Evolutionary conservation across 1,140 invertebrate genomes (phyloP), one percentile per base, ranked within the genome.

Genomic region (Drosophila ironensis): DNA sequence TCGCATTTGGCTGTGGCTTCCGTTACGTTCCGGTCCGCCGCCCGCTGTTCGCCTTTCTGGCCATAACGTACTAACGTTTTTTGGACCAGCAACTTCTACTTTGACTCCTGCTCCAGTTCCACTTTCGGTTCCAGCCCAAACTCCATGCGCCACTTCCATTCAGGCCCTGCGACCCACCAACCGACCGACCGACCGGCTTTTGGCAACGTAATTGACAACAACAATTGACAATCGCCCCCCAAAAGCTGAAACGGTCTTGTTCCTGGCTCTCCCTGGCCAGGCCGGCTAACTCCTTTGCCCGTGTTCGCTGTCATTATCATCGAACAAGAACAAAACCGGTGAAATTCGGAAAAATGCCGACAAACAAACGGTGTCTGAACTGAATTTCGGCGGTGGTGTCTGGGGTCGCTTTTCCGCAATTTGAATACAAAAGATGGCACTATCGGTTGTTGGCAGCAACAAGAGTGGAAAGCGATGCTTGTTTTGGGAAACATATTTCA

Each of bases 201-300:
- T 82, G 77, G 77, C 84, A 76, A 73, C 72, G 57, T 82, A 84
- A 82, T 84, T 82, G 77, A 84, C 77, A 82, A 82, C 77, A 81
- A 76, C 77, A 75, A 75, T 81, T 64, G 78, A 76, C 78, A 82
- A 82, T 82, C 57, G 78, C 40, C 72, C 40, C 72, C 60, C 53
- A 37, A 37, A 8, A 71, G 44, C 67, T 40, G 57, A 60, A 71
- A 70, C 66, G 63, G 51, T 44, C 59, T 70, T 78, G 69, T 71
- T 35, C 51, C 16, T 19, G 53, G 59, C 47, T 46, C 14, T 33
- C 30, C 30, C 8, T 1, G 7, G 30, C 17, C 27, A 45, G 38
- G 40, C 27, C 35, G n/a, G n/a, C n/a, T n/a, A 25, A 46, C 63
- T 78, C 25, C 42, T 51, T 33, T 78, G 54, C 30, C 50, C 40